Conservation (phyloP, 2,888 invertebrate genomes). For the Cordilura impudica region DNA sequence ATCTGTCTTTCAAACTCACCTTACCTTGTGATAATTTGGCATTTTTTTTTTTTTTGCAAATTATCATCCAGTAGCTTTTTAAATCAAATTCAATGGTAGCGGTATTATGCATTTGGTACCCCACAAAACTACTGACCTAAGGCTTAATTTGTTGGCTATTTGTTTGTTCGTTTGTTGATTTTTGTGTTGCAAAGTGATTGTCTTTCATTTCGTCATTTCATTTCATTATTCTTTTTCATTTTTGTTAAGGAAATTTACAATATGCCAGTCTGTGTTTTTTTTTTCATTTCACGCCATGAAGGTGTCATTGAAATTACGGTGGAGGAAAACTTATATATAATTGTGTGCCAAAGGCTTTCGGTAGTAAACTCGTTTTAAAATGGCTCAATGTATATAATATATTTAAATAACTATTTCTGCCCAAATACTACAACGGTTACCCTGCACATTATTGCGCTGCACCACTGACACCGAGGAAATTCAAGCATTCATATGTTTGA, state of each 20-base stretch:
- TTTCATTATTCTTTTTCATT: not conserved
- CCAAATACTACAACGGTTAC: too few relatives aligned
- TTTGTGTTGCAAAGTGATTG: not conserved
- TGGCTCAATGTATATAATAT: too few relatives aligned
- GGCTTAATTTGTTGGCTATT: slow-evolving; percentile 17
- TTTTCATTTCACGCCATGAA: slow-evolving; percentile 6
- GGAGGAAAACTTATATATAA: not conserved
- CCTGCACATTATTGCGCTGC: too few relatives aligned
- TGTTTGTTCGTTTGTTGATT: slow-evolving; percentile 5
- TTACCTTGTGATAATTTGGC: not conserved
- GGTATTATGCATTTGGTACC: slow-evolving; percentile 5
- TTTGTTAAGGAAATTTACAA: not conserved
- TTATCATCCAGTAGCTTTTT: slow-evolving; percentile 7
- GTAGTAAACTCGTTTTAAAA: not conserved
- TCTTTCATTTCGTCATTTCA: not conserved
- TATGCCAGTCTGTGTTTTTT: slow-evolving; percentile 3
- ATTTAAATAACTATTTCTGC: too few relatives aligned
- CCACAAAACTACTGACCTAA: slow-evolving; percentile 39
- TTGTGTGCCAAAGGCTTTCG: not conserved
- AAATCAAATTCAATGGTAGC: not conserved
- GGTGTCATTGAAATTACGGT: slow-evolving; percentile 11
- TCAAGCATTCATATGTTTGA: too few relatives aligned
- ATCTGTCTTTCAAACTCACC: not conserved
- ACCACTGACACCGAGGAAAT: too few relatives aligned
- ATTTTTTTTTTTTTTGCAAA: slow-evolving; percentile 1